A percentile compares a stretch with the other conserved stretches of the same genome.
phyloP scores from a whole-genome alignment of 1,140 invertebrate genomes.

The Drosophila pallidifrons region DNA sequence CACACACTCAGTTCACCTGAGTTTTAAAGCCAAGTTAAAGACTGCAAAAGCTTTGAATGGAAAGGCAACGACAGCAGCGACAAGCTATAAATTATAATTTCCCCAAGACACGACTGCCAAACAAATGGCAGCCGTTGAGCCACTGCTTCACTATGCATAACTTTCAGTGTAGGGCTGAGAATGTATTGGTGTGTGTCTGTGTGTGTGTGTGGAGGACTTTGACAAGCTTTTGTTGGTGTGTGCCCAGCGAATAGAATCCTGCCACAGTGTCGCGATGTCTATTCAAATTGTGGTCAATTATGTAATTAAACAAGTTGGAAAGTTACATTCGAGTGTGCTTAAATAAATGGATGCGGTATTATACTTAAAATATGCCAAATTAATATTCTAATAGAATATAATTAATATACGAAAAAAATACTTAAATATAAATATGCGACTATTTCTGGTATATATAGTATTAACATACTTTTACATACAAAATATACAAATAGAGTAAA shows the following conservation, averaged over 20 bases:
- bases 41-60: slow-evolving; percentile 2
- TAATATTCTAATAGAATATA: no score
- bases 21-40: slow-evolving; percentile 29
- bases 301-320: no score
- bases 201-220: slow-evolving; percentile 54
- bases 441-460: no score
- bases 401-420: no score
- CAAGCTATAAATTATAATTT: slow-evolving; percentile 81
- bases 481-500: no score
- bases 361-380: no score
- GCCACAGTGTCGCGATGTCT: slow-evolving; percentile 15
- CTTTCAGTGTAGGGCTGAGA: slow-evolving; percentile 32
- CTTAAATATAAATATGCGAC: no score
- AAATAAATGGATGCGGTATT: no score
- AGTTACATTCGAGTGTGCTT: no score
- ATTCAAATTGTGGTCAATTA: no score
- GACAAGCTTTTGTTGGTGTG: slow-evolving; percentile 77
- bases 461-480: no score
- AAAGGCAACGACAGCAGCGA: slow-evolving; percentile 13
- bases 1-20: background rate
- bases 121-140: slow-evolving; percentile 53
- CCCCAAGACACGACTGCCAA: slow-evolving; percentile 71
- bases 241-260: slow-evolving; percentile 23
- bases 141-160: slow-evolving; percentile 19
- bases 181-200: slow-evolving; percentile 33